Evolutionary conservation across 1,140 invertebrate genomes (phyloP), one percentile per base, ranked within the genome.

Genomic region (Rhynchophorus ferrugineus): DNA sequence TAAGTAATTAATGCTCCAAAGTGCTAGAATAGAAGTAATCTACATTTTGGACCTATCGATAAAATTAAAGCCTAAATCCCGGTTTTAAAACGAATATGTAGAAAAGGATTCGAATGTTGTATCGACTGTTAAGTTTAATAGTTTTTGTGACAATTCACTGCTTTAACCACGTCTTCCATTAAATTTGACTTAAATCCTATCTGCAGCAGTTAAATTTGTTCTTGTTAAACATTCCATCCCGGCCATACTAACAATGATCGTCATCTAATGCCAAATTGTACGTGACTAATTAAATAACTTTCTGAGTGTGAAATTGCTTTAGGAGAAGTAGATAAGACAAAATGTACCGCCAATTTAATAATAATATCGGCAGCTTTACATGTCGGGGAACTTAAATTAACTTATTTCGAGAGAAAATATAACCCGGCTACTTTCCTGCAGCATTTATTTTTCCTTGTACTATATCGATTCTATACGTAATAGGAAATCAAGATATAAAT

Each of bases 11-110:
- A 44, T 29, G 41, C 36, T 20, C 9, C 19, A 20, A 44, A 44
- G 41, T 44, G 41, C 41, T 29, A 44, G 41, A 44, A 44, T 44
- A 29, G 41, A 44, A 44, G 41, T 44, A 44, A 20, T 44, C 41
- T 44, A 29, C 11, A 44, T 7, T 38, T 14, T 13, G 13, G 37
- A 38, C 37, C 37, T 14, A 19, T 38, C 37, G 5, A 14, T 14
- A 38, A 38, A 38, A 13, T 38, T 19, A 29, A 5, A 6, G 36
- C n/a, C n/a, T 14, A 38, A 16, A 13, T 38, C 1, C 3, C 17
- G 7, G n/a, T n/a, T 16, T 16, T 13, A 8, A 38, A 38, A 38
- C 36, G 36, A 16, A 38, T 38, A 38, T 38, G 36, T 38, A 8
- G 36, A 16, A 13, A 16, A 38, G 36, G 36, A 38, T 38, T 38